These are phyloP conservation scores for Andrena marginata DNA, from an alignment of 2,888 invertebrate genomes.

Conservation along the genomic window DNA sequence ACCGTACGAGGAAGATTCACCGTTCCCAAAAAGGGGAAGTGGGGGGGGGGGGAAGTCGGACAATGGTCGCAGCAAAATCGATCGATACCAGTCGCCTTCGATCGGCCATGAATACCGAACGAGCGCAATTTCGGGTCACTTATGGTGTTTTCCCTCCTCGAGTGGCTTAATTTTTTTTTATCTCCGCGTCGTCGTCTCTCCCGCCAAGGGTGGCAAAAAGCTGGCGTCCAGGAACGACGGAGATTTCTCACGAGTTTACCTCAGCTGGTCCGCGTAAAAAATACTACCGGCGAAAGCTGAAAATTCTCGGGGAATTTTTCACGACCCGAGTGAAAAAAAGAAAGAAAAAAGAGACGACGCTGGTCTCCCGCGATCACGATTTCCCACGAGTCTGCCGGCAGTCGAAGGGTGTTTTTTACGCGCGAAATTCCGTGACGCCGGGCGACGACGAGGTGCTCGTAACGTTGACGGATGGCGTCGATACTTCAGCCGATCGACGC, in stretches of 20 bases:
- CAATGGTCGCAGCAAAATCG: conserved; percentile 61
- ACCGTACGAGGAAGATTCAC: conserved; percentile 60
- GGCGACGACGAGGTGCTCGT: conserved; percentile 14
- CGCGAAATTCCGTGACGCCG: conserved; percentile 19
- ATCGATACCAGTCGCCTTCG: conserved; percentile 76
- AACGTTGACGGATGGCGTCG: conserved; percentile 33
- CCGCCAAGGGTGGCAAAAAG: conserved; percentile 49
- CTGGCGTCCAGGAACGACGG: neutral
- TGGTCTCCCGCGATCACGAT: conserved; percentile 13
- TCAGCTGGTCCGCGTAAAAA: conserved; percentile 68
- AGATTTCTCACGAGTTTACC: conserved; percentile 69
- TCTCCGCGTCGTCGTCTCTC: conserved; percentile 6
- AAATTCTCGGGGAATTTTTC: conserved; percentile 47
- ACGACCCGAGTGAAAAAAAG: neutral
- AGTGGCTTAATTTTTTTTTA: conserved; percentile 21
- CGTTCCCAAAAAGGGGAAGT: conserved; percentile 27
- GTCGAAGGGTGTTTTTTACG: conserved; percentile 21
- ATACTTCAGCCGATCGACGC: conserved; percentile 30
- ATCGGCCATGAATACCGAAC: conserved; percentile 76
- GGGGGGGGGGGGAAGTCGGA: conserved; percentile 39
- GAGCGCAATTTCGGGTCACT: conserved; percentile 69
- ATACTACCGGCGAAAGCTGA: conserved; percentile 49
- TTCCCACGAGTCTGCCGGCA: conserved; percentile 61
- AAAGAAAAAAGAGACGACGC: neutral
- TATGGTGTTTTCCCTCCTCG: conserved; percentile 58